Conservation (phyloP, 2,113 vertebrate genomes). For the Caranx ignobilis region DNA sequence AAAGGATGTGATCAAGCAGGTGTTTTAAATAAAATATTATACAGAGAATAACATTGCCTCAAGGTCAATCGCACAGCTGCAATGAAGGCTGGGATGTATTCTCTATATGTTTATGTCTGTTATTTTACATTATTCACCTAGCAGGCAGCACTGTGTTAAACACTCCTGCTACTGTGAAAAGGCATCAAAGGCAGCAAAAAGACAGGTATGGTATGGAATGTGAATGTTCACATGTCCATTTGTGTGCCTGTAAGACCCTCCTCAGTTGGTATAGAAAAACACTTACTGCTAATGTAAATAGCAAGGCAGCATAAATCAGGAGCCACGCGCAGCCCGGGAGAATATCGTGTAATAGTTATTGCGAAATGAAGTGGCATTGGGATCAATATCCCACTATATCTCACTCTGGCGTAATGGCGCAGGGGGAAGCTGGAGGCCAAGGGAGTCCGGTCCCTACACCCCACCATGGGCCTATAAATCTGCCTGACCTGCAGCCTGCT, state of each 20-base stretch:
- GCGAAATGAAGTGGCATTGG: conserved; percentile 96
- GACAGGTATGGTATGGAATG: conserved; percentile 64
- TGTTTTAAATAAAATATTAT: conserved; percentile 67
- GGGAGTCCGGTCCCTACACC: conserved; percentile 95
- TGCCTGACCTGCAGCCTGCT: conserved; percentile 90
- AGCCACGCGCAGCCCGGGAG: conserved; percentile 77
- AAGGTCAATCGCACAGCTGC: conserved; percentile 67
- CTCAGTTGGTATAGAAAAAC: conserved; percentile 84
- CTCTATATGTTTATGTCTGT: conserved; percentile 68
- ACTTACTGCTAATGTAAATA: conserved; percentile 88
- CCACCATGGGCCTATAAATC: conserved; percentile 97
- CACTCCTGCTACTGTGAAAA: conserved; percentile 50
- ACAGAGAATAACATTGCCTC: conserved; percentile 60
- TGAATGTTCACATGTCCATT: conserved; percentile 73
- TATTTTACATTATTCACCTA: conserved; percentile 57
- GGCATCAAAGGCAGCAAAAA: conserved; percentile 67
- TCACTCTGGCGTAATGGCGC: conserved; percentile 95
- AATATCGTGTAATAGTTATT: conserved; percentile 96
- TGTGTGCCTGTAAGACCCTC: conserved; percentile 74
- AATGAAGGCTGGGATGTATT: conserved; percentile 65
- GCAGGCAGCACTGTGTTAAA: conserved; percentile 59
- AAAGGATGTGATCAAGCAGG: conserved; percentile 53
- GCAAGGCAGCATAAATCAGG: conserved; percentile 87
- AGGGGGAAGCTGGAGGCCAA: conserved; percentile 95
- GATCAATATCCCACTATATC: conserved; percentile 99